Percentiles rank a stretch among this genome's conserved stretches.
These are phyloP conservation scores for Tuta absoluta DNA, from an alignment of 2,888 invertebrate species.

Conservation along the genomic window DNA sequence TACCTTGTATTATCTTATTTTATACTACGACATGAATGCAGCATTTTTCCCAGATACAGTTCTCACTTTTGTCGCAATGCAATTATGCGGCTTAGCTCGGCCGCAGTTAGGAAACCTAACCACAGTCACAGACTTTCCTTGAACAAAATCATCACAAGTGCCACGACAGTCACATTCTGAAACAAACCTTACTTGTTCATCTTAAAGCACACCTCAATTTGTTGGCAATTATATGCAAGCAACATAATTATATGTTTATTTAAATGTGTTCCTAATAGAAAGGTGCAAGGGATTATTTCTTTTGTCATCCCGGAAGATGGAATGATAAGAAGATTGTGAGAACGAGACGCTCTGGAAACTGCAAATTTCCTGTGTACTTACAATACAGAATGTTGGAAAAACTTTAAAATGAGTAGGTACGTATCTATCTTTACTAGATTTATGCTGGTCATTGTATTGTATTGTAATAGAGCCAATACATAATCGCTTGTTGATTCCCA, in stretches of 20 bases:
- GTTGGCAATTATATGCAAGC: constrained; percentile 24
- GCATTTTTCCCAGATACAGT: constrained; percentile 19
- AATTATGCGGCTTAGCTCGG: constrained; percentile 44
- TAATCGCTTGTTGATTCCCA: constrained; percentile 11
- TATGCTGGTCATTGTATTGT: constrained; percentile 40
- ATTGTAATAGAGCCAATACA: constrained; percentile 42
- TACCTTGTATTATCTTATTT: neutral
- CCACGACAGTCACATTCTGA: constrained; percentile 34
- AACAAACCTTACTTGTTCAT: constrained; percentile 37
- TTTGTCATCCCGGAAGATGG: constrained; percentile 24
- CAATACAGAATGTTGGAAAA: constrained; percentile 36
- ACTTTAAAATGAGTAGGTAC: constrained; percentile 34
- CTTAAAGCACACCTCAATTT: constrained; percentile 39
- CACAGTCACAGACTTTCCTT: constrained; percentile 41
- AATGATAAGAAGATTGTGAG: constrained; percentile 53
- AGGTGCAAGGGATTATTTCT: constrained; percentile 37
- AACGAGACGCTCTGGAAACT: constrained; percentile 61
- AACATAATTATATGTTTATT: constrained; percentile 11
- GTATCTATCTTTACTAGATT: constrained; percentile 25
- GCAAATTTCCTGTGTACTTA: constrained; percentile 44
- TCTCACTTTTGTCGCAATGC: constrained; percentile 47
- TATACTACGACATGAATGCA: neutral
- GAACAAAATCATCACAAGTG: constrained; percentile 38
- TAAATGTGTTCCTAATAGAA: constrained; percentile 32
- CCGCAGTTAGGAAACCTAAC: constrained; percentile 58